Base-by-base conservation (phyloP, 2,797 vertebrate genomes). In the Helostoma temminkii region DNA sequence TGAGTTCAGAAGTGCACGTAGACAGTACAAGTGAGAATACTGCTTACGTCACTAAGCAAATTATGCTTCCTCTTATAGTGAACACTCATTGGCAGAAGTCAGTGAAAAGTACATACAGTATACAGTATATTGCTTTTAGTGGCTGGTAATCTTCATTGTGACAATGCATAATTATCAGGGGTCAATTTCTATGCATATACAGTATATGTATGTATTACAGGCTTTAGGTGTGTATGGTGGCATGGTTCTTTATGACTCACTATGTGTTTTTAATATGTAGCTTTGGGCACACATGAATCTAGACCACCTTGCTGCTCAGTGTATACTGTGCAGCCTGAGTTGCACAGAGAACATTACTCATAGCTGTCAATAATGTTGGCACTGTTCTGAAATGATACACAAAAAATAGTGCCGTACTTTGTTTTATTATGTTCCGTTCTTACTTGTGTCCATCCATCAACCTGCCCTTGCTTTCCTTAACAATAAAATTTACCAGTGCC, bases 321-420 rank as follows among this genome's bases (percentile, higher is more conserved):
- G 65, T 74, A 68, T 32, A 6, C 21, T 47, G 77, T 54, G 41
- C 24, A 49, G 69, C 28, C 25, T 61, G 28, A 54, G 61, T 5
- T 39, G 54, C 65, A 68, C 58, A 60, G 41, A 45, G 70, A 75
- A 73, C 53, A 81, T 87, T 86, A 78, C 55, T 88, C 82, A 89
- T 69, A 70, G 78, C 60, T 66, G 57, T 7, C 64, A 88, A 81
- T 82, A 83, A 62, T 11, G 58, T 34, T 57, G 62, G 19, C 56
- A 30, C 56, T 43, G 26, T 53, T 77, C 28, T 58, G 24, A 85
- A 74, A 75, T 47, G 42, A 64, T n/a, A 52, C 41, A 45, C 68
- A 77, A 71, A 49, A 75, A 76, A 81, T n/a, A 36, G 37, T 34
- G 69, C 73, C 62, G 79, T 21, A 11, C 32, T 53, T 57, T 68